Conservation (phyloP, 2,797 vertebrate species). For the Sebastes kiyomatsui region DNA sequence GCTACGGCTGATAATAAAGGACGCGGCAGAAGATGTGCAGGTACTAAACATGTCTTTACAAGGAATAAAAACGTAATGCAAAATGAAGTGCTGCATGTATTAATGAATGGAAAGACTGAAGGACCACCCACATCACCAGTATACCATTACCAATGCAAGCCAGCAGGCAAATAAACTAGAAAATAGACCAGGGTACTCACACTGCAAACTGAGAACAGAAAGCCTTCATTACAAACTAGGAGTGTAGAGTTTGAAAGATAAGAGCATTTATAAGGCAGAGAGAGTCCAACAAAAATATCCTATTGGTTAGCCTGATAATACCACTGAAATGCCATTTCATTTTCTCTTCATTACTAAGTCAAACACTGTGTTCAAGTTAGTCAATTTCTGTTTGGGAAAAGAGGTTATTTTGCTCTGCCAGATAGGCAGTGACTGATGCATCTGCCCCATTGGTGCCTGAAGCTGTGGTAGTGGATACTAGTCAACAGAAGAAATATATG, state of each 20-base stretch:
- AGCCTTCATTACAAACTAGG: no score
- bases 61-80: not conserved
- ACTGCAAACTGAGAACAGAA: no score
- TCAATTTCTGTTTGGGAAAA: not conserved
- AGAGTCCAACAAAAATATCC: not conserved
- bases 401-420: not conserved
- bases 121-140: not conserved
- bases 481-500: not conserved
- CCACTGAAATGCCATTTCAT: no score
- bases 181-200: not conserved
- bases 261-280: not conserved
- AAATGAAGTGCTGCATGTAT: not conserved
- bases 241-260: no score
- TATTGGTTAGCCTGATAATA: not conserved
- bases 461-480: not conserved
- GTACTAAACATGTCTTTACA: not conserved
- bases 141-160: not conserved
- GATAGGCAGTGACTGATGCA: not conserved
- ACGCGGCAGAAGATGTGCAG: not conserved
- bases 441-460: not conserved
- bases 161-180: not conserved
- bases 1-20: not conserved
- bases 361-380: not conserved
- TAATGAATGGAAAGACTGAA: not conserved
- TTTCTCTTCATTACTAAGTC: no score